Evolutionary conservation across 2,888 invertebrate species (phyloP).

Genomic region (Scaptodrosophila latifasciaeformis): DNA sequence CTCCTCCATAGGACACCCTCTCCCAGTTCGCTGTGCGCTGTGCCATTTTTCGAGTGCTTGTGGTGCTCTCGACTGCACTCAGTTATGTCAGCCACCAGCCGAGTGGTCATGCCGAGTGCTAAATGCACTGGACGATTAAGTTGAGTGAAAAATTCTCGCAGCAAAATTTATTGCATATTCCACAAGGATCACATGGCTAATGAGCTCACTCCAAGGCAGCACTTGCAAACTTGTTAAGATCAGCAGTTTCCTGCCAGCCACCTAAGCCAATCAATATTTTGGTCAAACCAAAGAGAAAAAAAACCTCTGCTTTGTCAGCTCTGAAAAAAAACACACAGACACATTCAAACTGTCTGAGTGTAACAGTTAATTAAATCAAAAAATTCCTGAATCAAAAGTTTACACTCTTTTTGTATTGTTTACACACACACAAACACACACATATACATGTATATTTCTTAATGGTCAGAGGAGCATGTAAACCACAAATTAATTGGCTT

Average conservation of each 20-base stretch:
- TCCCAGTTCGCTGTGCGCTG: background rate
- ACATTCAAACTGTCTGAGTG: too few relatives aligned
- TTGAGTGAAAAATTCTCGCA: background rate
- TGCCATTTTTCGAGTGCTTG: constrained; percentile 24
- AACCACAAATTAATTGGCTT: constrained; percentile 49
- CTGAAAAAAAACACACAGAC: too few relatives aligned
- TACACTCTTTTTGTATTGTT: constrained; percentile 9
- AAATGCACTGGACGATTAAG: constrained; percentile 32
- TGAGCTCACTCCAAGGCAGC: constrained; percentile 15
- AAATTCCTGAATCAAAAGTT: constrained; percentile 34
- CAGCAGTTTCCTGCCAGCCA: too few relatives aligned
- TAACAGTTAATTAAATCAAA: constrained; percentile 41
- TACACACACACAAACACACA: too few relatives aligned
- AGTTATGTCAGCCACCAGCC: constrained; percentile 17
- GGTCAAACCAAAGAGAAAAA: too few relatives aligned
- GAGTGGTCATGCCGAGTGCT: constrained; percentile 31
- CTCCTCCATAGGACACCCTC: background rate
- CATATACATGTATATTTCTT: background rate
- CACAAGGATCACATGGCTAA: constrained; percentile 16
- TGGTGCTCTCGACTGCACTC: constrained; percentile 27
- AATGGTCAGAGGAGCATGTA: constrained; percentile 27
- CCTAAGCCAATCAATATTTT: constrained; percentile 5
- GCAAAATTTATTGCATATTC: constrained; percentile 16
- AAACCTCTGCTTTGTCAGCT: too few relatives aligned
- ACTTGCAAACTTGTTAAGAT: constrained; percentile 20